Base-by-base conservation (phyloP, 1,140 invertebrate genomes). In the Acromyrmex echinatior region DNA sequence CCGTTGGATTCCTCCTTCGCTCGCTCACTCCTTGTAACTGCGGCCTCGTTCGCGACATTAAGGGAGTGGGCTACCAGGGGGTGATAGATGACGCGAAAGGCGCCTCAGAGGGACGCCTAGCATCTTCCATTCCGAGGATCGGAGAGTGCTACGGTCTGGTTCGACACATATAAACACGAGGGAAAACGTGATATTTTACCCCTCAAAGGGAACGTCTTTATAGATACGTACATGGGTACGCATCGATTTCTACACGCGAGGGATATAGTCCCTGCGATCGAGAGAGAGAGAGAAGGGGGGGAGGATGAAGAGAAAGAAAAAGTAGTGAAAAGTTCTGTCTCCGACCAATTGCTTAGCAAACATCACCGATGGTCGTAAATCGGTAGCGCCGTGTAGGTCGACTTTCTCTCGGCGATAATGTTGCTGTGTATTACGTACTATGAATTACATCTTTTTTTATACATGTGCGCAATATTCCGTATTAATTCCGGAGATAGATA, bases 41-140 rank as follows among this genome's bases (percentile, higher is more conserved):
- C 66, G 51, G 73, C 87, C 71, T 79, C 86, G 80, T 68, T 85
- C 66, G 87, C 89, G 90, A 91, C 87, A 81, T 87, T 85, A 89
- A 85, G 80, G 39, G 88, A 80, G 74, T 76, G 86, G 45, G n/a
- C 65, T 45, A 53, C 51, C 5, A 51, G 73, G 56, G 66, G 71
- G 86, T 89, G 90, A 91, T 91, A 91, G 88, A 91, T 91, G 88
- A 89, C 85, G 90, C 78, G 88, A 91, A 88, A 91, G 91, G 88
- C 88, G 86, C 87, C 89, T 92, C 81, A 86, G 86, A 92, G 91
- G 87, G 86, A 87, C 78, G 90, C 89, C 81, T 88, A 90, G 86
- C 91, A 87, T 91, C 88, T 88, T 86, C 87, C 86, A 90, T 88
- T 90, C 87, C 68, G 86, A 88, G 85, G 73, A 86, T 86, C 74